Evolutionary conservation across 1,140 invertebrate genomes (phyloP), one percentile per base, ranked within the genome.

Genomic region (Rhizoglyphus robini): DNA sequence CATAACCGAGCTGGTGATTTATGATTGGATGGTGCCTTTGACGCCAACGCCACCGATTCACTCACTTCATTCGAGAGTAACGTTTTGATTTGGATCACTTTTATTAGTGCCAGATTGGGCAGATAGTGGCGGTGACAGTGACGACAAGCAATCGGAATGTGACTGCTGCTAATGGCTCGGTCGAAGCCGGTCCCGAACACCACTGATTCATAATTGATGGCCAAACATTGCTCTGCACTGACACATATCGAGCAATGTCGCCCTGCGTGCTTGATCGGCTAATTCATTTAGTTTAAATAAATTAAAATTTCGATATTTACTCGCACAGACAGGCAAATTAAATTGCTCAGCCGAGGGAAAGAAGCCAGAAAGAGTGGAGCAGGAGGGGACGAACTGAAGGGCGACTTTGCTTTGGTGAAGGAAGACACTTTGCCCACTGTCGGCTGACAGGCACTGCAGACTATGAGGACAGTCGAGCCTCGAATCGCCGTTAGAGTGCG

Each of bases 271-370:
- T 54, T 23, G 23, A 54, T 54, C 51, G 23, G 51, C 51, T 54
- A 54, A 54, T 54, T 54, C 51, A 54, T 54, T 54, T 54, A 54
- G 23, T 54, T 54, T 54, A 54, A 54, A 54, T 54, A 54, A 54
- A 54, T 54, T 54, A 54, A 54, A 54, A 54, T 27, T 32, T 46
- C 23, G 41, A 46, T 46, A 46, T 54, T 54, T 54, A 8, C 8
- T 54, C 51, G 8, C 51, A 54, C 15, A 8, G 36, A 8, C 36
- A 54, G 15, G 51, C 8, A 54, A 54, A 54, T 54, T 54, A 54
- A 32, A 54, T 54, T 54, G 51, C 51, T 54, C 20, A 25, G 8
- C 15, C 51, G 51, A 54, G 31, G 51, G 51, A 32, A 54, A 27
- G 51, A 25, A 54, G 51, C 51, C 8, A 54, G 31, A 54, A 5